Base-by-base conservation (phyloP, 2,113 vertebrate species). In the Chitala chitala region DNA sequence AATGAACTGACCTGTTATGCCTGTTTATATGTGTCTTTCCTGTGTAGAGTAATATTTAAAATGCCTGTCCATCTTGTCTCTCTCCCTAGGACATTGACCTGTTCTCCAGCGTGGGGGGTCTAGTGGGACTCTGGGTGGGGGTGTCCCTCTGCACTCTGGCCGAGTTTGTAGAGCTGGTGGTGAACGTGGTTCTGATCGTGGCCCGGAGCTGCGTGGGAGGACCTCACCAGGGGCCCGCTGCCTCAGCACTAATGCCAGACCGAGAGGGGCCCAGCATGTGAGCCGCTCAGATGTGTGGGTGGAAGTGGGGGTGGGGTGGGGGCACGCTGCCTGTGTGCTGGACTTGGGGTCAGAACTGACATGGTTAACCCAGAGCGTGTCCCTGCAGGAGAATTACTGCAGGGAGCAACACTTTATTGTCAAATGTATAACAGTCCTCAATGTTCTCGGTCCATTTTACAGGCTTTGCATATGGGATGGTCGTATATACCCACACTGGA, bases 81-180 rank as follows among this genome's bases (percentile, higher is more conserved):
- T 15, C 20, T 71, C 20, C 31, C 46, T 29, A 81, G 80, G 77
- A 77, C 71, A 76, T 81, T 24, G 76, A 81, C 65, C 69, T 81
- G 15, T 75, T 81, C 42, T 81, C 80, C 61, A 81, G 71, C 51
- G 78, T 81, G 73, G 80, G 80, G 8, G 80, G 80, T 9, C 59
- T 81, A 48, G 75, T 81, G 5, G 80, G 80, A 5, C 75, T 81
- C 5, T 81, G 80, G 80, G 77, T 81, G 64, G 80, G 80, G 44
- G 77, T 79, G 55, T 81, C 80, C 1, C 75, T 81, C 31, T 81
- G 80, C 58, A 81, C 80, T 4, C 64, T 81, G 73, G 77, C 77
- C 0, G 80, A 81, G 73, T 81, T 81, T 58, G 75, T 81, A 20
- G 80, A 81, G 58, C 50, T 81, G 20, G 54, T 75, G 15, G 26